These are phyloP conservation scores for Nannospalax galili DNA, from an alignment of 2,113 vertebrate species.

Conservation along the genomic window DNA sequence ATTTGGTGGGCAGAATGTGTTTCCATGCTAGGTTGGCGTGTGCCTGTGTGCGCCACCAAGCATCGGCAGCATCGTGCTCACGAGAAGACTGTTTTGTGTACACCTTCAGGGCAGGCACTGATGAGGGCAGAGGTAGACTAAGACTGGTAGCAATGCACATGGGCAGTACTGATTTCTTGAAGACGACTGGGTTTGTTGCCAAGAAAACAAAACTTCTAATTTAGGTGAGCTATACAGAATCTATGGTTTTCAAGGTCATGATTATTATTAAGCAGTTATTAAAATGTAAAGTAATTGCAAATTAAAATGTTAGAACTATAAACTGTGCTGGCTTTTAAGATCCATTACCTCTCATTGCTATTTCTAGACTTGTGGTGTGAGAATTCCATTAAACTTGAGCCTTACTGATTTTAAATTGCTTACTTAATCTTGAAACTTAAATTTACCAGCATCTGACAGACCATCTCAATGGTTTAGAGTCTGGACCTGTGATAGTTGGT, in stretches of 20 bases:
- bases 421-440: conserved; percentile 71
- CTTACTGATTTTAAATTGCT: conserved; percentile 34
- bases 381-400: conserved; percentile 59
- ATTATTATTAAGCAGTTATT: conserved; percentile 38
- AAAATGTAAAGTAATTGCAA: conserved; percentile 50
- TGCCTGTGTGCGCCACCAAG: conserved; percentile 43
- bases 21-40: not conserved
- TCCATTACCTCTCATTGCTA: not conserved
- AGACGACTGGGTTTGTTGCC: conserved; percentile 74
- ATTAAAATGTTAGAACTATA: conserved; percentile 12
- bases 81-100: conserved; percentile 70
- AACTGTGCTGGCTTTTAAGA: conserved; percentile 45
- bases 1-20: conserved; percentile 49
- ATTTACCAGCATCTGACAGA: conserved; percentile 59
- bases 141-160: conserved; percentile 61
- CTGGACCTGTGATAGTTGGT: conserved; percentile 69
- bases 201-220: conserved; percentile 71
- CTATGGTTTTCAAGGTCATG: conserved; percentile 60
- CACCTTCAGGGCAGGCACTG: conserved; percentile 73
- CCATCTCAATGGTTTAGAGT: conserved; percentile 64
- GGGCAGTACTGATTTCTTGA: conserved; percentile 62
- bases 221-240: conserved; percentile 68
- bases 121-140: conserved; percentile 63
- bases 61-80: not conserved
- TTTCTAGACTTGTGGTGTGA: conserved; percentile 48